These are phyloP conservation scores for Nycticebus coucang DNA, from an alignment of 2,113 vertebrate species.

Conservation along the genomic window DNA sequence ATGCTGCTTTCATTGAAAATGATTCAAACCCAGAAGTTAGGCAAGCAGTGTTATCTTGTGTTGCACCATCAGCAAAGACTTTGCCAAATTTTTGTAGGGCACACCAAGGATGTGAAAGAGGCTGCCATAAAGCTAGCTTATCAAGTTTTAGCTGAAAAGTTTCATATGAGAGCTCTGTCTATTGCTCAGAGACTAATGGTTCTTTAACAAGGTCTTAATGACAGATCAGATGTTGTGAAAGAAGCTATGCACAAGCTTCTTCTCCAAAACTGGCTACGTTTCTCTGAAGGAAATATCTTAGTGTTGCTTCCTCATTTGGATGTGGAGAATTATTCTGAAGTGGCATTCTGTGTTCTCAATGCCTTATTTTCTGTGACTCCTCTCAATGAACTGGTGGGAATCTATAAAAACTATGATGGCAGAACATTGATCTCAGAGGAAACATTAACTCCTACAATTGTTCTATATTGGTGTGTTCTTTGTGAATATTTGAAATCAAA, in stretches of 20 bases:
- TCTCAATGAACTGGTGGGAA: slow-evolving; percentile 85
- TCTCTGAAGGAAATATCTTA: slow-evolving; percentile 89
- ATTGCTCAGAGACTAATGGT: slow-evolving; percentile 96
- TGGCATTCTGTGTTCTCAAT: slow-evolving; percentile 87
- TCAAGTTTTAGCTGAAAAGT: slow-evolving; percentile 96
- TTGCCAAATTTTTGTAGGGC: slow-evolving; percentile 92
- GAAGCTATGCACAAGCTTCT: slow-evolving; percentile 89
- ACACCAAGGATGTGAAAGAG: slow-evolving; percentile 94
- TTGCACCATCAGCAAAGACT: slow-evolving; percentile 91
- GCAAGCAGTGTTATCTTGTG: slow-evolving; percentile 94
- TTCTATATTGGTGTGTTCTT: slow-evolving; percentile 93
- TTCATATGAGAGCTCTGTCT: slow-evolving; percentile 93
- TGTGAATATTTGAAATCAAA: slow-evolving; percentile 93
- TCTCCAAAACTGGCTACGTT: slow-evolving; percentile 91
- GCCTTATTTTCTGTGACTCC: slow-evolving; percentile 87
- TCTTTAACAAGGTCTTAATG: slow-evolving; percentile 93
- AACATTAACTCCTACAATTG: slow-evolving; percentile 91
- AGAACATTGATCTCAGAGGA: slow-evolving; percentile 92
- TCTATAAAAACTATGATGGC: slow-evolving; percentile 84
- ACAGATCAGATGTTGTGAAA: slow-evolving; percentile 93
- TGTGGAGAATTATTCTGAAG: slow-evolving; percentile 94
- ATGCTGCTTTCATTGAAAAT: slow-evolving; percentile 91
- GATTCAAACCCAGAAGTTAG: slow-evolving; percentile 95
- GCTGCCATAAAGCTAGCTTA: slow-evolving; percentile 94
- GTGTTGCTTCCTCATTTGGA: slow-evolving; percentile 94